These are phyloP conservation scores for Phyllostomus hastatus DNA, from an alignment of 2,113 vertebrate species.

Conservation along the genomic window DNA sequence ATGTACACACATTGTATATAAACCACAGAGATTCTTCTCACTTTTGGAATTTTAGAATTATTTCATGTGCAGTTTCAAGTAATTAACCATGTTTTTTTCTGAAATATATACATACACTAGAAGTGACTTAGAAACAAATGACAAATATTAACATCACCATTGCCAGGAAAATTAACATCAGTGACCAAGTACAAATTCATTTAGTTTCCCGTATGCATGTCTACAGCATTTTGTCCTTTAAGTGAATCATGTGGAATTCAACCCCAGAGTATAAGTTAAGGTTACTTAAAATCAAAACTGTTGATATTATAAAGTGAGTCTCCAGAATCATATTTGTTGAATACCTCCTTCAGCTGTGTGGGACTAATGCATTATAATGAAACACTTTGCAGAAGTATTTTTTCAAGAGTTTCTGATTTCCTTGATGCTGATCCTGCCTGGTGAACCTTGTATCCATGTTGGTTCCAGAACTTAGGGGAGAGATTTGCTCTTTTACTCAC, in stretches of 20 bases:
- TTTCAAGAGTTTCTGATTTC: background rate
- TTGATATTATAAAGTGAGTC: background rate
- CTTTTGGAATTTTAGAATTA: background rate
- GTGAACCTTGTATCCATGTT: background rate
- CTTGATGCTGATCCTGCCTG: background rate
- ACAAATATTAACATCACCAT: background rate
- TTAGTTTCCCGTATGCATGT: background rate
- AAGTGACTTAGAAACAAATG: slow-evolving; percentile 5
- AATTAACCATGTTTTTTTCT: background rate
- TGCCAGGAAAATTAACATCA: background rate
- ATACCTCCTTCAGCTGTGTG: background rate
- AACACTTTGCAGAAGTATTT: background rate
- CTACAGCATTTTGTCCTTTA: background rate
- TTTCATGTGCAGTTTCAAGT: background rate
- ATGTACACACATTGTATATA: background rate
- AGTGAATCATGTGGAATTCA: background rate
- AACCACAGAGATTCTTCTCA: background rate
- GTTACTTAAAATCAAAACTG: background rate
- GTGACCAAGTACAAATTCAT: background rate
- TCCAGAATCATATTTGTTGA: background rate
- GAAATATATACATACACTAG: background rate
- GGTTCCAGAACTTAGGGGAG: background rate
- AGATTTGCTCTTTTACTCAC: background rate
- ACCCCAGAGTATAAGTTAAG: background rate
- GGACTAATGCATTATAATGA: background rate